These are phyloP conservation scores for Pseudonaja textilis DNA, from an alignment of 2,113 vertebrate genomes.

Conservation along the genomic window DNA sequence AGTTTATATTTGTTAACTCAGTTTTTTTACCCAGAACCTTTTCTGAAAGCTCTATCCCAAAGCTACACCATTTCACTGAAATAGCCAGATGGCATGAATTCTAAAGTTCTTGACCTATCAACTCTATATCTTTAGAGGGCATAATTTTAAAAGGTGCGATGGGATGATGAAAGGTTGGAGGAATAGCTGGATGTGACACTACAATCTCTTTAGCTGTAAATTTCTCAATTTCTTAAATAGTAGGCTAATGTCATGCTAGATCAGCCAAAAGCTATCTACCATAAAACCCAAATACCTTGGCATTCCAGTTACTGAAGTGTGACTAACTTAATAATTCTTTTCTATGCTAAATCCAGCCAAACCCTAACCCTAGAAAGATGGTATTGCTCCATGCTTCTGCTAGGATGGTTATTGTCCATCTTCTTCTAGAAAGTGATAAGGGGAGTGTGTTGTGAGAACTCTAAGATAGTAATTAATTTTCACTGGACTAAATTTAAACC, in stretches of 20 bases:
- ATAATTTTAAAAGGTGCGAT: conserved; percentile 30
- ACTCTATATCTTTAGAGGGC: conserved; percentile 13
- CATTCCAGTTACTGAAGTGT: background rate
- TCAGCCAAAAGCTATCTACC: background rate
- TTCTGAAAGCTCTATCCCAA: background rate
- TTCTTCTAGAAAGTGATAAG: background rate
- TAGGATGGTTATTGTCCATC: background rate
- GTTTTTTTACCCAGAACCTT: background rate
- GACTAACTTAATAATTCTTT: background rate
- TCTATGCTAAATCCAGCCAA: background rate
- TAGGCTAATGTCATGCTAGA: background rate
- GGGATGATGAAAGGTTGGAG: background rate
- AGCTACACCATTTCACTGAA: background rate
- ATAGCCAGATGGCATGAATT: background rate
- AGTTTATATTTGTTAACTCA: background rate
- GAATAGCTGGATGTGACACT: background rate
- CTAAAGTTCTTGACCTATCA: conserved; percentile 5
- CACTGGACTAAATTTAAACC: background rate
- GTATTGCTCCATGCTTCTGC: background rate
- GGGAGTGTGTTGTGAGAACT: background rate
- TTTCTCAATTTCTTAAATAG: conserved; percentile 13
- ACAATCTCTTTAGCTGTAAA: background rate
- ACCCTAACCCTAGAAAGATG: background rate
- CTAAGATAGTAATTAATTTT: background rate
- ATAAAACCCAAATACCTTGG: background rate